A percentile compares a stretch with the other conserved stretches of the same genome.
Evolutionary conservation across 1,140 invertebrate genomes (phyloP).

Genomic region (Gonatopus flavifemur): DNA sequence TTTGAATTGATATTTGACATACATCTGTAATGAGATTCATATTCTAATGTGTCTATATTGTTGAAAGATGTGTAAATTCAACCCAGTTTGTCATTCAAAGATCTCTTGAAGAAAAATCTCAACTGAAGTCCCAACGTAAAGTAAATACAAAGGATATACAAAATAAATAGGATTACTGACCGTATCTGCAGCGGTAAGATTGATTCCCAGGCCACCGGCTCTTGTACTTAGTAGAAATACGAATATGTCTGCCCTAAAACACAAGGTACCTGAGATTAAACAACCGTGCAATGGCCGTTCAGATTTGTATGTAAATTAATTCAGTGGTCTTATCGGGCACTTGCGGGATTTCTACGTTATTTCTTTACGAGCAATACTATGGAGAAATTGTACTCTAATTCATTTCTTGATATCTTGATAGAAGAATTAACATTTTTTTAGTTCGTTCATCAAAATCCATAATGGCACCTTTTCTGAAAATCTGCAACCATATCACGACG

Average conservation of each 20-base stretch:
- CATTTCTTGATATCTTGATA: constrained; percentile 1
- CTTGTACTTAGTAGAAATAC: constrained; percentile 95
- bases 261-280: constrained; percentile 31
- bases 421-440: background rate
- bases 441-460: background rate
- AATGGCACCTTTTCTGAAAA: constrained; percentile 73
- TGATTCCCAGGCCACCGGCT: constrained; percentile 96
- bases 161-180: constrained; percentile 58
- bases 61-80: too few relatives aligned
- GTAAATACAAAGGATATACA: too few relatives aligned
- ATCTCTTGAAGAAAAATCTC: too few relatives aligned
- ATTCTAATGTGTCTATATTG: too few relatives aligned
- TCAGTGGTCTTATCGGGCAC: constrained; percentile 19
- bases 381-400: background rate
- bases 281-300: constrained; percentile 6
- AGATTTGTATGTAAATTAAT: constrained; percentile 47
- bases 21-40: too few relatives aligned
- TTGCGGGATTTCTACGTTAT: constrained; percentile 27
- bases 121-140: too few relatives aligned
- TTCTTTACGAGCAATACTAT: background rate
- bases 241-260: constrained; percentile 83
- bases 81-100: too few relatives aligned
- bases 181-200: constrained; percentile 97
- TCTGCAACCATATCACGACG: constrained; percentile 91
- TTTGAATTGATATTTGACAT: too few relatives aligned